Base-by-base conservation (phyloP, 1,140 invertebrate genomes). In the Sinonovacula constricta region DNA sequence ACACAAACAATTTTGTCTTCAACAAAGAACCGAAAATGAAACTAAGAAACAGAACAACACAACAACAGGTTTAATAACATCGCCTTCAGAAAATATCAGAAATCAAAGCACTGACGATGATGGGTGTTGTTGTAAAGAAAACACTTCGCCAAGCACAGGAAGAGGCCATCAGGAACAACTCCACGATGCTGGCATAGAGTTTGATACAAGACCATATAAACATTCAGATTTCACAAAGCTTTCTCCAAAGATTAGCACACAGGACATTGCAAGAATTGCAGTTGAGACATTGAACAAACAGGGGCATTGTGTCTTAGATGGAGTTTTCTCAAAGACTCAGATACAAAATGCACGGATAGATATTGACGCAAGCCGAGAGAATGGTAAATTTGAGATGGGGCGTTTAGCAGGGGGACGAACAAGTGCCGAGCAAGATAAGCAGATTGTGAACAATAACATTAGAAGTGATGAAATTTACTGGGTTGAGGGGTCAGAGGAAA, bases 401-500 rank as follows among this genome's bases (percentile, higher is more conserved):
- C 71, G 81, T 36, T 49, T 83, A n/a, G 76, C 81, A 39, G 79
- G 62, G 12, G 63, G 26, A n/a, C 62, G 53, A 24, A 80, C 57
- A 10, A 75, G 72, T 59, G 34, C 62, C 7, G 63, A 76, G n/a
- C 22, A 45, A 28, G 53, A 76, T 10, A 57, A 76, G 26, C 62
- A 66, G 45, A 63, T 66, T 28, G 63, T 79, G 3, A 69, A 66
- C 5, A 62, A 76, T 45, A 36, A 81, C 26, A 87, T 92, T 30
- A 79, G 92, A 22, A 95, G 96, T 80, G 97, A 98, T 92, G 94
- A 96, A 84, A 98, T 98, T 83, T 94, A 95, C 30, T 98, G 97
- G 97, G 94, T 98, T 12, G 95, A 97, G 85, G 97, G 97, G 5
- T 94, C 93, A 85, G 97, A 98, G 90, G 91, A 93, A 39, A 93